Evolutionary conservation across 2,113 vertebrate genomes (phyloP).

Genomic region (Paracanthobrama guichenoti): DNA sequence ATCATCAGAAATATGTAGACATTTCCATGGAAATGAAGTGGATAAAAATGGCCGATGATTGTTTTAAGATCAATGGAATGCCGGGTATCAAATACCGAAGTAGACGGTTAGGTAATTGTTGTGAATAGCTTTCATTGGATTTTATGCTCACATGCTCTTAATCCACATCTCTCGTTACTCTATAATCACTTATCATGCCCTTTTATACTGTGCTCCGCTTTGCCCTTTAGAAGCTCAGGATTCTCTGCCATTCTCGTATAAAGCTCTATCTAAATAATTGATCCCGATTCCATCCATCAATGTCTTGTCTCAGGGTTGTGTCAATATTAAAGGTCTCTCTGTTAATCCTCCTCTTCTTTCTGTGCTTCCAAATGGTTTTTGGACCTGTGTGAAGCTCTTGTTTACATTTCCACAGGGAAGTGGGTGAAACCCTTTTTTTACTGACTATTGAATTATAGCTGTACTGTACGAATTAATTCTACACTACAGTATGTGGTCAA

Average conservation of each 20-base stretch:
- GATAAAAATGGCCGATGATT: not conserved
- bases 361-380: not conserved
- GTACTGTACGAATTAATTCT: not conserved
- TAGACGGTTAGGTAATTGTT: not conserved
- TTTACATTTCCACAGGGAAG: not conserved
- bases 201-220: not conserved
- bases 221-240: conserved; percentile 16
- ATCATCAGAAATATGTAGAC: conserved; percentile 35
- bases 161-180: not conserved
- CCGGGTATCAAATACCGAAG: not conserved
- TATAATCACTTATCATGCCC: conserved; percentile 14
- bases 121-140: conserved; percentile 10
- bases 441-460: not conserved
- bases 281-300: conserved; percentile 21
- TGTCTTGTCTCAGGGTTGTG: conserved; percentile 22
- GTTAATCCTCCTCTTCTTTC: not conserved
- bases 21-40: conserved; percentile 25
- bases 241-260: conserved; percentile 20
- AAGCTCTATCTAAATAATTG: conserved; percentile 36
- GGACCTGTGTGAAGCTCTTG: not conserved
- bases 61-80: conserved; percentile 4
- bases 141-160: conserved; percentile 8
- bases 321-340: conserved; percentile 37
- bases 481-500: not conserved
- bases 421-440: not conserved